Evolutionary conservation across 2,797 vertebrate genomes (phyloP).

Genomic region (Sitta carolinensis): DNA sequence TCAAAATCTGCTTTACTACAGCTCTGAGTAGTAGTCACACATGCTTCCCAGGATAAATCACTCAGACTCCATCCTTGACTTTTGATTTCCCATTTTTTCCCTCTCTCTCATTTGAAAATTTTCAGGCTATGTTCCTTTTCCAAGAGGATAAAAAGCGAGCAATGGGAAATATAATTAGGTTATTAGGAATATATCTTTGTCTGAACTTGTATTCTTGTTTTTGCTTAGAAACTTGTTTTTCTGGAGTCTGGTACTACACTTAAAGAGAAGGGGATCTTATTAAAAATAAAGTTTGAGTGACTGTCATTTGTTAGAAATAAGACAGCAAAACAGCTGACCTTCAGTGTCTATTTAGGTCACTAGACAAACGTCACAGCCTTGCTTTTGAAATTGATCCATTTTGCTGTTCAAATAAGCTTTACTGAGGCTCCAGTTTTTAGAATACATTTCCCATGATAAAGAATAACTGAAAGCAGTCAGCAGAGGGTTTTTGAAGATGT

Average conservation of each 20-base stretch:
- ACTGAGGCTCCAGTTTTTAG: background rate
- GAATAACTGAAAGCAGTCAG: slow-evolving; percentile 20
- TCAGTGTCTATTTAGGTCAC: slow-evolving; percentile 40
- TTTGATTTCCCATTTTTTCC: slow-evolving; percentile 32
- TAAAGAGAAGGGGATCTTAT: slow-evolving; percentile 18
- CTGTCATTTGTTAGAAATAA: slow-evolving; percentile 19
- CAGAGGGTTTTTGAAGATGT: slow-evolving; percentile 17
- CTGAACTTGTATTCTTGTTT: background rate
- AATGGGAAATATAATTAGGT: background rate
- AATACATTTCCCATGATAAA: slow-evolving; percentile 16
- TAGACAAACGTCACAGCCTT: background rate
- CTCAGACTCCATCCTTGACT: background rate
- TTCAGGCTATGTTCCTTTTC: background rate
- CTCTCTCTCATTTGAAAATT: background rate
- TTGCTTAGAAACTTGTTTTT: slow-evolving; percentile 3
- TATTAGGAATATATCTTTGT: background rate
- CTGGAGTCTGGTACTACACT: background rate
- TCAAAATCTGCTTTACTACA: slow-evolving; percentile 18
- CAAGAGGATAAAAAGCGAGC: background rate
- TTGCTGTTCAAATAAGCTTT: slow-evolving; percentile 42
- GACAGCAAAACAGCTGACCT: slow-evolving; percentile 36
- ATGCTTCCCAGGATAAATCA: slow-evolving; percentile 14
- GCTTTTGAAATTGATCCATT: slow-evolving; percentile 30
- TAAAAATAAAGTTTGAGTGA: slow-evolving; percentile 40
- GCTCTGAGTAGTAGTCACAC: slow-evolving; percentile 9